Evolutionary conservation across 2,888 invertebrate genomes (phyloP).

Genomic region (Imbricaverruca yamaguchii): DNA sequence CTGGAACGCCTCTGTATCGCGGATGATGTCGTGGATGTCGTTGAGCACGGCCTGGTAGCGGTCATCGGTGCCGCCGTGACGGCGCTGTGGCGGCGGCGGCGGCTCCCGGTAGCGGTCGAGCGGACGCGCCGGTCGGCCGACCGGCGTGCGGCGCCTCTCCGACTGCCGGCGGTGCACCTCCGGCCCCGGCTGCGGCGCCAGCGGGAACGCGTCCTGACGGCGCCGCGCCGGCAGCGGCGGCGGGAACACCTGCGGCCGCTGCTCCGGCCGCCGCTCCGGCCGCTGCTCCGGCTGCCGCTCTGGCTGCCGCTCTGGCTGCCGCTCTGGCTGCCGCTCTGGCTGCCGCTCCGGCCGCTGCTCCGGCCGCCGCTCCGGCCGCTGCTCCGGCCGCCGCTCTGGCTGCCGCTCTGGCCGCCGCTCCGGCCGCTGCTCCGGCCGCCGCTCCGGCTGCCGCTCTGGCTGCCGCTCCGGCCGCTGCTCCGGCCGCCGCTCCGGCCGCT

Average conservation of each 20-base stretch:
- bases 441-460: too few relatives aligned
- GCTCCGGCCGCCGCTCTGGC: background rate
- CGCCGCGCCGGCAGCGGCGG: background rate
- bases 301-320: too few relatives aligned
- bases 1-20: background rate
- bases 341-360: background rate
- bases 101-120: background rate
- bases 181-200: background rate
- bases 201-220: background rate
- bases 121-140: background rate
- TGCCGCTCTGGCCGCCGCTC: background rate
- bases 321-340: background rate
- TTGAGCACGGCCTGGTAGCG: conserved; percentile 3
- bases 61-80: background rate
- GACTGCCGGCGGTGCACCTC: background rate
- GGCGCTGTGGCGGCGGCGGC: background rate
- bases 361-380: too few relatives aligned
- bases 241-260: background rate
- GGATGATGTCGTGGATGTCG: conserved; percentile 7
- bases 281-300: background rate
- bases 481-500: background rate
- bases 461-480: background rate
- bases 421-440: background rate
- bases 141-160: background rate
- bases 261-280: background rate